Percentiles rank a stretch among this genome's conserved stretches.
Conservation (phyloP, 2,113 vertebrate species). For the Tichodroma muraria region DNA sequence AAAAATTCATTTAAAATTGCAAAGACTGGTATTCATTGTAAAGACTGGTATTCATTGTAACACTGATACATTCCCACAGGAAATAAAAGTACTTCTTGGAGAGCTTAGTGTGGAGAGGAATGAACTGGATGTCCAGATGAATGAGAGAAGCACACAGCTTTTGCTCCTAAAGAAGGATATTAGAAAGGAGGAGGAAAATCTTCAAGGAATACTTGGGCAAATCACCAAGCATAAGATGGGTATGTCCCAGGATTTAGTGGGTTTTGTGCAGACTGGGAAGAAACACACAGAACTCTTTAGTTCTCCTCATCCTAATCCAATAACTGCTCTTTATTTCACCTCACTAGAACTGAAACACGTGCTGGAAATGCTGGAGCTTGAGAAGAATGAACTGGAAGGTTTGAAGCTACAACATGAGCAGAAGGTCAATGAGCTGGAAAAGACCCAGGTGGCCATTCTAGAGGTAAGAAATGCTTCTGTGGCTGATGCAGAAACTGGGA, state of each 20-base stretch:
- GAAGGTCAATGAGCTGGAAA: constrained; percentile 72
- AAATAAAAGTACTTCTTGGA: constrained; percentile 73
- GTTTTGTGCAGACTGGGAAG: not conserved
- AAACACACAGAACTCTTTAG: not conserved
- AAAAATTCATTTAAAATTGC: not conserved
- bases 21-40: not conserved
- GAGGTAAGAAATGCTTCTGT: constrained; percentile 63
- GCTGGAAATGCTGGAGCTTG: constrained; percentile 75
- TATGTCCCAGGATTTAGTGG: not conserved
- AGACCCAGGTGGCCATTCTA: constrained; percentile 62
- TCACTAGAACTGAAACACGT: constrained; percentile 76
- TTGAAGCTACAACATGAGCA: constrained; percentile 74
- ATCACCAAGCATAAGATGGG: constrained; percentile 71
- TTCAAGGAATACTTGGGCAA: constrained; percentile 66
- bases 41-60: not conserved
- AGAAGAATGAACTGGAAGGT: constrained; percentile 69
- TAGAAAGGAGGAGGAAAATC: constrained; percentile 68
- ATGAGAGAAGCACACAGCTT: constrained; percentile 72
- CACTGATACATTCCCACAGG: constrained; percentile 49
- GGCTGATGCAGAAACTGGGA: not conserved
- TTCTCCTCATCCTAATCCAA: not conserved
- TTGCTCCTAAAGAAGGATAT: constrained; percentile 68
- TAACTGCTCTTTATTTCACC: not conserved
- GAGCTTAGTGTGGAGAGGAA: constrained; percentile 74
- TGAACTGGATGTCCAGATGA: constrained; percentile 74